These are phyloP conservation scores for Macroglossus sobrinus DNA, from an alignment of 2,113 vertebrate species.

Conservation along the genomic window DNA sequence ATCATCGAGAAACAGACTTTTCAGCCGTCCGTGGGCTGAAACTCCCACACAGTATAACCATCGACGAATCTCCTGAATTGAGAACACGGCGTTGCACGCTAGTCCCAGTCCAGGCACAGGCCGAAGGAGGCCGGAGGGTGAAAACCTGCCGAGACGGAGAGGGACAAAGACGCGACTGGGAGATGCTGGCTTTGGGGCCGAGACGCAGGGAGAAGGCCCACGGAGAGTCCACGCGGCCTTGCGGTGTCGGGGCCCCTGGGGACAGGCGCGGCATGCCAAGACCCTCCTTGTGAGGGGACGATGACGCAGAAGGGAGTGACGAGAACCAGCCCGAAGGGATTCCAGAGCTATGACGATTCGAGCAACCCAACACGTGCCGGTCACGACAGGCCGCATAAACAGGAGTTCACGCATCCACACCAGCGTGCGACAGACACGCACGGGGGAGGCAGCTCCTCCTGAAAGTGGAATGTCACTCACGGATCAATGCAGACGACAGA, in stretches of 20 bases:
- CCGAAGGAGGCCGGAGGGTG: neutral
- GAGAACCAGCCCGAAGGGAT: neutral
- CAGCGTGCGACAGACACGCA: neutral
- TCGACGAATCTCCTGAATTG: neutral
- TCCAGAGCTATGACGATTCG: neutral
- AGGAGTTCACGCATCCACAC: neutral
- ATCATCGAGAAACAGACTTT: neutral
- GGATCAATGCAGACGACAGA: neutral
- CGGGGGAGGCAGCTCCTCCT: neutral
- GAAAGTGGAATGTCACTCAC: neutral
- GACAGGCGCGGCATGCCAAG: neutral
- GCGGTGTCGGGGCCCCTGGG: no score
- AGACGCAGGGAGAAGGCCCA: neutral
- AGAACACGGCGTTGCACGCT: neutral
- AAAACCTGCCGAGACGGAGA: neutral
- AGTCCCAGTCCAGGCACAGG: neutral
- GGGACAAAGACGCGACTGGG: no score
- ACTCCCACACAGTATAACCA: neutral
- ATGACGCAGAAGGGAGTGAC: neutral
- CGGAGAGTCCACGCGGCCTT: neutral
- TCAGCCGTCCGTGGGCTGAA: neutral
- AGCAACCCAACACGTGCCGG: neutral
- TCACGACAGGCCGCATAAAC: rapidly evolving
- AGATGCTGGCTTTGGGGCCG: neutral
- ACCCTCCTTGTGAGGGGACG: no score